Evolutionary conservation across 2,888 invertebrate genomes (phyloP).

Genomic region (Coenonympha glycerion): DNA sequence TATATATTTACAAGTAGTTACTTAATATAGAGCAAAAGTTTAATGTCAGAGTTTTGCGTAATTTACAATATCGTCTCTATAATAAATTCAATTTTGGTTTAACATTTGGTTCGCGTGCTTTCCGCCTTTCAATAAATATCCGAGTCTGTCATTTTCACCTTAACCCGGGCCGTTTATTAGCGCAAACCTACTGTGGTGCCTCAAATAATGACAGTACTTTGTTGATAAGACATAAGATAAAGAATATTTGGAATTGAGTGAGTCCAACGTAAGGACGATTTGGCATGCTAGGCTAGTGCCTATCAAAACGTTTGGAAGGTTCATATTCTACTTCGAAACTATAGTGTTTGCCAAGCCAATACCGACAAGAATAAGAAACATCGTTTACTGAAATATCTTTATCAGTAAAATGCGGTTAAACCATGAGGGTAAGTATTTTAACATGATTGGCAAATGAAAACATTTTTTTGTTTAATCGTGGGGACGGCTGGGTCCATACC

Average conservation of each 20-base stretch:
- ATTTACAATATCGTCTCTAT: not conserved
- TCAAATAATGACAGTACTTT: constrained; percentile 8
- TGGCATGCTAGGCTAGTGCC: constrained; percentile 4
- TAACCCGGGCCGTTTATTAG: constrained; percentile 19
- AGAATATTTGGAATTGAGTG: not conserved
- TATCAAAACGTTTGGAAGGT: not conserved
- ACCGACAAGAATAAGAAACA: not conserved
- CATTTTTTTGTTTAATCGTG: too few relatives aligned
- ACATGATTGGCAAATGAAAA: too few relatives aligned
- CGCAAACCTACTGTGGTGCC: constrained; percentile 14
- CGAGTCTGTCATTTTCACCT: constrained; percentile 18
- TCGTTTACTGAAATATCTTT: too few relatives aligned
- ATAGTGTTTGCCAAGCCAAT: not conserved
- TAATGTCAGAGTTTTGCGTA: not conserved
- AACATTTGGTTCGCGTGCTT: constrained; percentile 14
- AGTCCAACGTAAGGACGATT: not conserved
- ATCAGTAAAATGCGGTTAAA: too few relatives aligned
- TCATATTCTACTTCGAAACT: not conserved
- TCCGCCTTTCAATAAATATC: constrained; percentile 12
- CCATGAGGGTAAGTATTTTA: too few relatives aligned
- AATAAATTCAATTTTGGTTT: constrained; percentile 9
- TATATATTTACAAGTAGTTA: too few relatives aligned
- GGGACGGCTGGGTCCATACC: too few relatives aligned
- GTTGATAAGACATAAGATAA: not conserved
- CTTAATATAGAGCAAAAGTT: too few relatives aligned